Evolutionary conservation across 1,140 invertebrate species (phyloP), one percentile per base, ranked within the genome.

Genomic region (Trialeurodes vaporariorum): DNA sequence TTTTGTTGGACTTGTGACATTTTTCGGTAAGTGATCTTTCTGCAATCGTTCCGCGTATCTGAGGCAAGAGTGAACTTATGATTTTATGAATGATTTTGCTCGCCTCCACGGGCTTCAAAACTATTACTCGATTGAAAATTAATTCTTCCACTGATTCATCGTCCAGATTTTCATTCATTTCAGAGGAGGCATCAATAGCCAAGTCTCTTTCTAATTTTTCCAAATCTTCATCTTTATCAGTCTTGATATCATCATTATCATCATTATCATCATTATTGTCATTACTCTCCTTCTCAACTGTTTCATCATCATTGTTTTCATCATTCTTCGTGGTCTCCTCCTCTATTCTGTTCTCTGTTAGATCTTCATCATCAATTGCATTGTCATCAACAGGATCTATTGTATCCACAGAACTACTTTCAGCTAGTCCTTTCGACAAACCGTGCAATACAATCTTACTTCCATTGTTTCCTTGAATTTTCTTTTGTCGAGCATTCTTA

Each of bases 1-100:
- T 87, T 27, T 86, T 83, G 74, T 92, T 91, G 0, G 91, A 74
- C 75, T 96, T 96, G 76, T 96, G 93, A 60, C 58, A 64, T 22
- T 40, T 65, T 17, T 91, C 93, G 69, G 87, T 85, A 65, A 86
- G 86, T 0, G 87, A 87, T 78, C 89, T 81, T 71, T 87, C 83
- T 0, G 87, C 84, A 2, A 96, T 86, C 62, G 83, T 84, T 70
- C 80, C 81, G 68, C 89, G 81, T 0, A 92, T 74, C 70, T 86
- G 81, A 0, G 87, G 87, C 40, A 92, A 74, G 26, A 91, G 75
- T 64, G 78, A 77, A 12, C 79, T 80, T 0, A 82, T 78, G 67
- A 93, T 85, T 0, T 82, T 84, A 27, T 81, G 76, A 65, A 93
- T 85, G 2, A 96, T 86, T 73, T 83, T 83, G 61, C 85, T 89